Percentiles rank a stretch among this genome's conserved stretches.
Conservation (phyloP, 2,888 invertebrate species). For the Hecatera dysodea region DNA sequence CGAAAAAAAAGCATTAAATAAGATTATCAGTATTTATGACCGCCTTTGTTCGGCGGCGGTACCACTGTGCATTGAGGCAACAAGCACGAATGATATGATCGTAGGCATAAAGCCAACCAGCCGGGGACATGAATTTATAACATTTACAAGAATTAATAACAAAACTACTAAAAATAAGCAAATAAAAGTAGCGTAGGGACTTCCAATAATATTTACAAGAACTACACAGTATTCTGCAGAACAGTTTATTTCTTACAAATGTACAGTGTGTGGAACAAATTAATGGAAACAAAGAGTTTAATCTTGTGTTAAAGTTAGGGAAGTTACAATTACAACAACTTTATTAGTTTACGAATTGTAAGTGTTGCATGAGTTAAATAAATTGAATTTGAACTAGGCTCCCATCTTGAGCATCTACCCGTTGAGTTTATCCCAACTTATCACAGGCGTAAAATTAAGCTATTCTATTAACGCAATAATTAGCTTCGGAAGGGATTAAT, state of each 20-base stretch:
- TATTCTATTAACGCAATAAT: conserved; percentile 7
- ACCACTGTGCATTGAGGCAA: too few species aligned
- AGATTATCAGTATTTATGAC: too few species aligned
- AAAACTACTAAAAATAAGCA: conserved; percentile 49
- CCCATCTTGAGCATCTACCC: too few species aligned
- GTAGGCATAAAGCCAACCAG: conserved; percentile 31
- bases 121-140: conserved; percentile 16
- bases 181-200: conserved; percentile 56
- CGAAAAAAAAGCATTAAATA: too few species aligned
- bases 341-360: conserved; percentile 15
- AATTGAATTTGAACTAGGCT: too few species aligned
- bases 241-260: conserved; percentile 53
- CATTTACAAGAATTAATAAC: conserved; percentile 46
- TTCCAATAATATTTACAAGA: conserved; percentile 50
- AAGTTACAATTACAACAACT: not conserved
- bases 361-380: too few species aligned
- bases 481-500: conserved; percentile 6
- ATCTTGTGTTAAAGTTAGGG: not conserved
- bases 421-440: not conserved
- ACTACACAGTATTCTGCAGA: conserved; percentile 45
- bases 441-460: conserved; percentile 12
- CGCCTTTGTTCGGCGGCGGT: too few species aligned
- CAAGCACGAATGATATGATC: not conserved
- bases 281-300: not conserved
- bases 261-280: conserved; percentile 33